Percentiles rank a stretch among this genome's conserved stretches.
Conservation (phyloP, 2,113 vertebrate genomes). For the Anguilla japonica region DNA sequence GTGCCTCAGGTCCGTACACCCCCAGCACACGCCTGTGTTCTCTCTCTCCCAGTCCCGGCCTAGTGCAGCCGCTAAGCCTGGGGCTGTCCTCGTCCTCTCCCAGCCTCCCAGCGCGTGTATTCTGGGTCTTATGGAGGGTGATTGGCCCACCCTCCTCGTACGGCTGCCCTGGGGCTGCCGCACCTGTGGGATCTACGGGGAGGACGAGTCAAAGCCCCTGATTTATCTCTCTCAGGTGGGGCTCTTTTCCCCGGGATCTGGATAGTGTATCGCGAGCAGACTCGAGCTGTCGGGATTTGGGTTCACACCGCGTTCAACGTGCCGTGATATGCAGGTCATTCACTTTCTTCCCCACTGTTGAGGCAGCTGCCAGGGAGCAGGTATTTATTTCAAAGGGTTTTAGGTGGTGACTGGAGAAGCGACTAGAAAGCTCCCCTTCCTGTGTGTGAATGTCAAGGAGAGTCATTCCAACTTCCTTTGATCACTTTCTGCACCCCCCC, state of each 20-base stretch:
- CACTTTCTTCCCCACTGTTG: background rate
- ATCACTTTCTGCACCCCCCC: too few species aligned
- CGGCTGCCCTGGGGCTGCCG: slow-evolving; percentile 19
- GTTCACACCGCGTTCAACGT: background rate
- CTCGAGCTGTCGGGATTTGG: background rate
- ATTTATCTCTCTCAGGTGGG: slow-evolving; percentile 52
- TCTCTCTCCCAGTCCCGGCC: slow-evolving; percentile 1
- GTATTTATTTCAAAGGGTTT: background rate
- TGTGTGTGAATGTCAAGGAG: background rate
- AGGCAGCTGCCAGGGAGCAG: background rate
- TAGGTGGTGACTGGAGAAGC: background rate
- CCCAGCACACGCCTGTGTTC: background rate
- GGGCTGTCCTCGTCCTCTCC: background rate
- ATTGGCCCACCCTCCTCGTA: background rate
- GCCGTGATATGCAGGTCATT: background rate
- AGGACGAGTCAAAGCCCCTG: slow-evolving; percentile 9
- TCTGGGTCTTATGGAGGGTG: background rate
- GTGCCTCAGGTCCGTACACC: background rate
- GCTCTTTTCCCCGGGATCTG: slow-evolving; percentile 25
- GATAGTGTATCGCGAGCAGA: background rate
- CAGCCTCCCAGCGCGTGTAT: background rate
- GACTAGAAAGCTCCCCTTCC: background rate
- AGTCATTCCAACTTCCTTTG: background rate
- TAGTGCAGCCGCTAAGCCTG: background rate
- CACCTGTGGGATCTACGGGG: slow-evolving; percentile 45